phyloP scores from a whole-genome alignment of 2,888 invertebrate genomes.

The Spisula subtruncata region DNA sequence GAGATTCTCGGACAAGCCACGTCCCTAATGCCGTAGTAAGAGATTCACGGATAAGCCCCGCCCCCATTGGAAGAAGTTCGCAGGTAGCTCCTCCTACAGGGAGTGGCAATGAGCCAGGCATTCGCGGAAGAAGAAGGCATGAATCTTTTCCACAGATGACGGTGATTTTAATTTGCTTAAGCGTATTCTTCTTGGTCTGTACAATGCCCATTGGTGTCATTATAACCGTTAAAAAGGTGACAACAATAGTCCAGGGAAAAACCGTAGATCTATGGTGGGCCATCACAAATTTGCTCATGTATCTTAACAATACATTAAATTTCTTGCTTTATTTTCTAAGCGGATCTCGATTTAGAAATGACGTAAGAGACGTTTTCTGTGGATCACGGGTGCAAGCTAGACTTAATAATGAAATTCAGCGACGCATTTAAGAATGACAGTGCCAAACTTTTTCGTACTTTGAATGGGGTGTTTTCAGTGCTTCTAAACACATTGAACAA shows the following conservation, averaged over 20 bases:
- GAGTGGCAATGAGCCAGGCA: background rate
- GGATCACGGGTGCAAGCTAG: conserved; percentile 7
- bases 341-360: conserved; percentile 77
- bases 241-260: background rate
- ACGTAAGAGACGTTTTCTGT: conserved; percentile 68
- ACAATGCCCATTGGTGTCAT: background rate
- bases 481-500: too few species aligned
- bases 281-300: conserved; percentile 74
- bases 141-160: conserved; percentile 54
- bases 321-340: conserved; percentile 79
- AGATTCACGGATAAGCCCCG: conserved; percentile 71
- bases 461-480: too few species aligned
- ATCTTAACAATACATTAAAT: conserved; percentile 77
- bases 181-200: conserved; percentile 12
- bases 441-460: too few species aligned
- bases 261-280: conserved; percentile 72
- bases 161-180: conserved; percentile 50
- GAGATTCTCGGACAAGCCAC: too few species aligned
- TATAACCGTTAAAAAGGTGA: background rate
- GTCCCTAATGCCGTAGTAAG: too few species aligned
- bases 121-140: background rate
- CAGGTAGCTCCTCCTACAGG: background rate
- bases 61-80: background rate
- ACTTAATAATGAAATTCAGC: too few species aligned
- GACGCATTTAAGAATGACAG: too few species aligned